Evolutionary conservation across 2,888 invertebrate genomes (phyloP), one percentile per base, ranked within the genome.

Genomic region (Lochmaea capreae): DNA sequence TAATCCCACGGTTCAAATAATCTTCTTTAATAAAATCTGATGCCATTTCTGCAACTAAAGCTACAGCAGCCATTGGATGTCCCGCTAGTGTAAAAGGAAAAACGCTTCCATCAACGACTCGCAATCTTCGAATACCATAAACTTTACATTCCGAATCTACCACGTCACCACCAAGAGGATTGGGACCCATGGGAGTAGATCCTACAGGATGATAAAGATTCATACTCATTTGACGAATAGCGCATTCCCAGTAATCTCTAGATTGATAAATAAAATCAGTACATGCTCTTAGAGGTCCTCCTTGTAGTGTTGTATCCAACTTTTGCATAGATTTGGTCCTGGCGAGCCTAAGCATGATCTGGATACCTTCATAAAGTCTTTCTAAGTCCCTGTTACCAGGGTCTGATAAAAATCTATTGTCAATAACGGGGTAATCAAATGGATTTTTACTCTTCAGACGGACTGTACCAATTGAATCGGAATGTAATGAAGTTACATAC

Each of bases 201-300:
- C 76, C 75, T 1, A 76, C 76, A 2, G 78, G 78, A 66, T 78
- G 78, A 26, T 73, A 78, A 12, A 75, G 61, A 42, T 73, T 62
- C 63, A 74, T 52, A n/a, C 72, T 73, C 67, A 78, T 67, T 58
- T 77, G 77, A 3, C 78, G 68, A 14, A 84, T 78, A 18, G 91
- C 90, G 83, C 93, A 94, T 73, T 90, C 90, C 92, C 93, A 93
- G 81, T 93, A 93, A 42, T 89, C 89, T 74, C 92, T 92, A 0
- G 90, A 88, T 76, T 89, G 90, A 73, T 90, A 90, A 9, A 76
- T 71, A 11, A 86, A 76, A 0, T 83, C 72, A 26, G 85, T 86
- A 82, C 92, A 92, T 0, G 87, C 87, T 46, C 67, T 68, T 43
- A 78, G 58, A n/a, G 78, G 78, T 8, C 74, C 77, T 16, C 78